Evolutionary conservation across 2,797 vertebrate genomes (phyloP).

Genomic region (Liasis olivaceus): DNA sequence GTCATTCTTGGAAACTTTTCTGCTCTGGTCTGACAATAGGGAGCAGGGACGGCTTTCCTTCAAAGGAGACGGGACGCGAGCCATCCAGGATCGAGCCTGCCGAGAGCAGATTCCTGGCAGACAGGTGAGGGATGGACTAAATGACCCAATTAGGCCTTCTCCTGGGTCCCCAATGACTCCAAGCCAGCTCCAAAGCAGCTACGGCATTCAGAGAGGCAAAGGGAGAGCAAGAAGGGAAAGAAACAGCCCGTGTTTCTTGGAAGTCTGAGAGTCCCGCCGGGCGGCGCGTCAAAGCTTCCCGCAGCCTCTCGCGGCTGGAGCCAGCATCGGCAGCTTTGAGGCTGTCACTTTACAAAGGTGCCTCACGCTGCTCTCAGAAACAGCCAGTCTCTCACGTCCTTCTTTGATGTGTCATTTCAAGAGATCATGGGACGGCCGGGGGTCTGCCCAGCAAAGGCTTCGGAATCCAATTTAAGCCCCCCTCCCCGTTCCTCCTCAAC

Average conservation of each 20-base stretch:
- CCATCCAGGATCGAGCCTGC: not conserved
- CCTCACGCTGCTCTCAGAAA: slow-evolving; percentile 82
- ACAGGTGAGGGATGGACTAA: not conserved
- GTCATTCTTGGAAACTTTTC: not conserved
- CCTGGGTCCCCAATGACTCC: not conserved
- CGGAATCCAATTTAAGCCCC: slow-evolving; percentile 64
- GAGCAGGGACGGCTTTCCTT: not conserved
- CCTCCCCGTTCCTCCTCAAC: slow-evolving; percentile 13
- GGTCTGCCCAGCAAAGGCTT: slow-evolving; percentile 58
- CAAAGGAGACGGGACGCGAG: not conserved
- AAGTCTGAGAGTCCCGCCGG: slow-evolving; percentile 76
- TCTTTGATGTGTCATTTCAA: slow-evolving; percentile 95
- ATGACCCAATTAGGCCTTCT: slow-evolving; percentile 11
- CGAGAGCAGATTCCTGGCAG: not conserved
- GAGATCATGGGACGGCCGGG: slow-evolving; percentile 33
- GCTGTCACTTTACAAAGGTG: slow-evolving; percentile 71
- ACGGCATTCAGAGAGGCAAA: not conserved
- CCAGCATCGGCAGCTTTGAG: slow-evolving; percentile 81
- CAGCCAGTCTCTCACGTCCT: slow-evolving; percentile 75
- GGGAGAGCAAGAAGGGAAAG: slow-evolving; percentile 22
- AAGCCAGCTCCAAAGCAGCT: slow-evolving; percentile 8
- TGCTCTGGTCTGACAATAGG: not conserved
- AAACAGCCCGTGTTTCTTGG: slow-evolving; percentile 68
- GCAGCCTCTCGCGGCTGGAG: slow-evolving; percentile 79
- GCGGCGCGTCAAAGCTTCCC: slow-evolving; percentile 77